Evolutionary conservation across 2,797 vertebrate genomes (phyloP).

Genomic region (Amblyopsis hoosieri): DNA sequence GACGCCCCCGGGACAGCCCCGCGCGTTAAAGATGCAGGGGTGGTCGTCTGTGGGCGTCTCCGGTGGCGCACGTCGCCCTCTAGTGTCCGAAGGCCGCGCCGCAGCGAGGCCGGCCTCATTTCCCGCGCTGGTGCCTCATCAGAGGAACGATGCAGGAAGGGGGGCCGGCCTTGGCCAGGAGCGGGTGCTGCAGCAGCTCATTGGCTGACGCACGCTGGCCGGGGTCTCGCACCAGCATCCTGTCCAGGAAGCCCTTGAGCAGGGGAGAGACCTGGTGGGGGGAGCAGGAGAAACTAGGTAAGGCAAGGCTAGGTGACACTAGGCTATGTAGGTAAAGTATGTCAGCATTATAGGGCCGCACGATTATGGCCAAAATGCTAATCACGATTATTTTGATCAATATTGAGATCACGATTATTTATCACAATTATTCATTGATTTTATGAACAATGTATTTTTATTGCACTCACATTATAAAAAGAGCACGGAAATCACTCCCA

Average conservation of each 20-base stretch:
- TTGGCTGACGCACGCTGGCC: slow-evolving; percentile 85
- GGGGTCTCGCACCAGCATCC: slow-evolving; percentile 89
- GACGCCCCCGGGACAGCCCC: not conserved
- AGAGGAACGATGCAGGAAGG: slow-evolving; percentile 93
- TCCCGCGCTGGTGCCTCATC: slow-evolving; percentile 92
- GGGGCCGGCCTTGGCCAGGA: slow-evolving; percentile 86
- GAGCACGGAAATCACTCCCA: no score
- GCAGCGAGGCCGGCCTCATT: slow-evolving; percentile 73
- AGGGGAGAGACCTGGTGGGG: slow-evolving; percentile 85
- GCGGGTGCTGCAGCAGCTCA: slow-evolving; percentile 91
- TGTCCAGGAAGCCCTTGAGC: slow-evolving; percentile 92
- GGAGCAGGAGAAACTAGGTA: no score
- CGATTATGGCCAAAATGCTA: no score
- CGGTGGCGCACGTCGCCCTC: slow-evolving; percentile 29
- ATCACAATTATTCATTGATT: no score
- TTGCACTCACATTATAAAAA: no score
- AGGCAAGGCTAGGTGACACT: not conserved
- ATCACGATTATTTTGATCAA: no score
- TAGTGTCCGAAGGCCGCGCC: slow-evolving; percentile 16
- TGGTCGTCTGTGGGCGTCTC: slow-evolving; percentile 35
- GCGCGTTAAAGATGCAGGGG: slow-evolving; percentile 36
- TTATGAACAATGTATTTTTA: no score
- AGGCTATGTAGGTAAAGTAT: not conserved
- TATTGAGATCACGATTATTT: no score
- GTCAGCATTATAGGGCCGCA: no score